Evolutionary conservation across 2,797 vertebrate species (phyloP), one percentile per base, ranked within the genome.

Genomic region (Mus caroli): DNA sequence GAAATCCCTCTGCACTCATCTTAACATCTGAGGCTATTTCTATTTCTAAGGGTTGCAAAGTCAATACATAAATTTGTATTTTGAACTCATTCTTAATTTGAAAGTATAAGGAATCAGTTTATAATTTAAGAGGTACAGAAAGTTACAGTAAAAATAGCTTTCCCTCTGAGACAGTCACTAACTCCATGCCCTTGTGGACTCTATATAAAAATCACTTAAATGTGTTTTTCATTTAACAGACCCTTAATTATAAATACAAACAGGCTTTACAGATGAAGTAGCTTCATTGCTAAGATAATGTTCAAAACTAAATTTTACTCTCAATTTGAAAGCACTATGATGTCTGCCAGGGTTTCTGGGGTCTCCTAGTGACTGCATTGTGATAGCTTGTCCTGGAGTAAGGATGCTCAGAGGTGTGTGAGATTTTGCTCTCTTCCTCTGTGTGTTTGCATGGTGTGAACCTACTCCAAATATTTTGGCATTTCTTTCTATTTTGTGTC

Each of bases 51-150:
- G 43, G 28, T 46, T 80, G 34, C 2, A 40, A 94, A 73, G 76
- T 88, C 24, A 80, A 78, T 40, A 50, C n/a, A 43, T 82, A 10
- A n/a, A 8, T 96, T 90, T 79, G 15, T 80, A 52, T 84, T 89
- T 92, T 90, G 43, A 89, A 95, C 84, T 64, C 87, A 0, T 34
- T 88, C 86, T 92, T 91, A 22, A 76, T 79, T 84, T 71, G 26
- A 1, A 46, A 79, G 31, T 75, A 37, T 5, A 28, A 92, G 11
- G 75, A 13, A 80, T 62, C 69, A 17, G 1, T 73, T 73, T 31
- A 54, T 5, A 77, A 90, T 90, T 88, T 80, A 64, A 83, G 89
- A 95, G 52, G 76, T 76, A 62, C 62, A 73, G 87, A 89, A 94
- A 37, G 19, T 37, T 80, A 62, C 5, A 17, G 14, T 92, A 46